These are phyloP conservation scores for Delia radicum DNA, from an alignment of 1,140 invertebrate species.

Conservation along the genomic window DNA sequence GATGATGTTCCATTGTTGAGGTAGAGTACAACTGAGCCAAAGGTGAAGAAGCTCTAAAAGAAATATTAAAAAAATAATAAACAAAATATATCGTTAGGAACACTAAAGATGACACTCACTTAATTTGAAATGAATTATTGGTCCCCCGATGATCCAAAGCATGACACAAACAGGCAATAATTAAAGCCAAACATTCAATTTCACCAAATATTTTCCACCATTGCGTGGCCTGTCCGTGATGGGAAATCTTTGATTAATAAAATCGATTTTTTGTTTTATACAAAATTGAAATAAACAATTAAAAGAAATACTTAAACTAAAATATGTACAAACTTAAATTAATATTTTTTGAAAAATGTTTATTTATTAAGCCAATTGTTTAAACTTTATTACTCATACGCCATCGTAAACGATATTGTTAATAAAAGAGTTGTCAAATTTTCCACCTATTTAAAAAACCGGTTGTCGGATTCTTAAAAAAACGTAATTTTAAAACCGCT, in stretches of 20 bases:
- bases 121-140: slow-evolving; percentile 96
- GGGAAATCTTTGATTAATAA: slow-evolving; percentile 32
- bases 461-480: too few relatives aligned
- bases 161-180: slow-evolving; percentile 95
- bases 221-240: slow-evolving; percentile 70
- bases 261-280: background rate
- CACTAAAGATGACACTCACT: background rate
- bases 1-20: slow-evolving; percentile 96
- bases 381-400: too few relatives aligned
- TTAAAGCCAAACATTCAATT: slow-evolving; percentile 88
- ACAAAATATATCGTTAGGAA: background rate
- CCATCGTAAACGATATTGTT: too few relatives aligned
- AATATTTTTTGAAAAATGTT: too few relatives aligned
- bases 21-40: slow-evolving; percentile 92
- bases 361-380: background rate
- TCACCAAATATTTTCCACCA: slow-evolving; percentile 92
- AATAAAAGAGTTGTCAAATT: too few relatives aligned
- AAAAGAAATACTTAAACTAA: background rate
- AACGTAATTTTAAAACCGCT: too few relatives aligned
- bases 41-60: too few relatives aligned
- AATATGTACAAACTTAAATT: too few relatives aligned
- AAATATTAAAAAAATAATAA: background rate
- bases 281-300: background rate
- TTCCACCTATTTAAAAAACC: too few relatives aligned
- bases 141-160: slow-evolving; percentile 95